Percentiles rank a stretch among this genome's conserved stretches.
Conservation (phyloP, 2,797 vertebrate species). For the Cryptoblepharus egeriae region DNA sequence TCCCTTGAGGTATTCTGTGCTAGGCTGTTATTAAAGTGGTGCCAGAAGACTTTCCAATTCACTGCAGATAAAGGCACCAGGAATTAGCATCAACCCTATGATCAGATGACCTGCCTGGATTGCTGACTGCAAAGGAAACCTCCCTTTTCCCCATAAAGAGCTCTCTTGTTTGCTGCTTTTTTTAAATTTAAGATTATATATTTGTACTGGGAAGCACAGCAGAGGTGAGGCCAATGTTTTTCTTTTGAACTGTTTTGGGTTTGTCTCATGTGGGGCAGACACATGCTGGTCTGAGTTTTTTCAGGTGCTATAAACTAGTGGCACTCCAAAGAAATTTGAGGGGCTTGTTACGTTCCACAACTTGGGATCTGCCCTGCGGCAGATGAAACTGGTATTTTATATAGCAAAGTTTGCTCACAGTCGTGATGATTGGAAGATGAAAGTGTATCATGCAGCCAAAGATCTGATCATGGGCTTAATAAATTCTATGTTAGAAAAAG, state of each 20-base stretch:
- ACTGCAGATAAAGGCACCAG: conserved; percentile 2
- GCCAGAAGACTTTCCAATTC: conserved; percentile 30
- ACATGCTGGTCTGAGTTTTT: not conserved
- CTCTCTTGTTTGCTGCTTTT: not conserved
- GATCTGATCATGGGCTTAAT: not conserved
- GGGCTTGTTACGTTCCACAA: not conserved
- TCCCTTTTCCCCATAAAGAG: not conserved
- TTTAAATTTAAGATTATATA: not conserved
- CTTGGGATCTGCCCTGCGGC: not conserved
- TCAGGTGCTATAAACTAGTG: not conserved
- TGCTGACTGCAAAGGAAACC: not conserved
- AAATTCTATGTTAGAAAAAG: not conserved
- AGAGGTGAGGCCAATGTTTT: not conserved
- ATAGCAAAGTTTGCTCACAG: not conserved
- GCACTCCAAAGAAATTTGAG: not conserved
- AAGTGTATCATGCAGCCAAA: not conserved
- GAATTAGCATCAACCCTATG: conserved; percentile 21
- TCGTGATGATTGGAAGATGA: too few relatives aligned
- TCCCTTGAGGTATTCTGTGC: not conserved
- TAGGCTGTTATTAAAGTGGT: conserved; percentile 26
- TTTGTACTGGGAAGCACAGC: not conserved
- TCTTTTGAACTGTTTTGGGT: not conserved
- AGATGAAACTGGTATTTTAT: not conserved
- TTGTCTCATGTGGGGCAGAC: not conserved
- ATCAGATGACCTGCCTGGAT: conserved; percentile 15